Conservation (phyloP, 2,797 vertebrate genomes). For the Danio jaintianensis region DNA sequence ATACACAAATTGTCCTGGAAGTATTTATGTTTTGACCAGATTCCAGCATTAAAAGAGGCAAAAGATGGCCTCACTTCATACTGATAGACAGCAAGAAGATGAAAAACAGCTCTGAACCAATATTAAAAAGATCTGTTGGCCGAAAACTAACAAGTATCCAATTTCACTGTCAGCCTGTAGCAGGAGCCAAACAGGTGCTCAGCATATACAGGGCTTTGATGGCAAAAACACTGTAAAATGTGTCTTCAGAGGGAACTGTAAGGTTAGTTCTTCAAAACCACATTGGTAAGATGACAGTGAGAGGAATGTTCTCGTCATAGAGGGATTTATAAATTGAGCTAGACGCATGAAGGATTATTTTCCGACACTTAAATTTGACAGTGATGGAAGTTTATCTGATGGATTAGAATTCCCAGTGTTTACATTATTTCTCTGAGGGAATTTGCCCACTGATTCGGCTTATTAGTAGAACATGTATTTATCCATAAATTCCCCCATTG, state of each 20-base stretch:
- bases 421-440: not conserved
- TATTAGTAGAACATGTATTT: not conserved
- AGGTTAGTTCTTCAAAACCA: not conserved
- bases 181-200: constrained; percentile 13
- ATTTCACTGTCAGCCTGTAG: constrained; percentile 11
- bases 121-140: constrained; percentile 1
- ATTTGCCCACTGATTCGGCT: not conserved
- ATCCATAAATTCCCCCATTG: not conserved
- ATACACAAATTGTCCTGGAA: not conserved
- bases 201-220: constrained; percentile 1
- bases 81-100: not conserved
- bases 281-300: not conserved
- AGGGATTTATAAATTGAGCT: not conserved
- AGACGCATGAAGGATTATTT: not conserved
- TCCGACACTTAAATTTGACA: not conserved
- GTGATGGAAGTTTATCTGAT: not conserved
- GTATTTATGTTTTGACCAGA: not conserved
- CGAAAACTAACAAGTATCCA: constrained; percentile 1
- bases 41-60: not conserved
- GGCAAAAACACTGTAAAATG: not conserved
- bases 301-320: not conserved
- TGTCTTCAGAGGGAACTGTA: not conserved
- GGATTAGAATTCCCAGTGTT: not conserved
- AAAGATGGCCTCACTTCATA: not conserved
- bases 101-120: constrained; percentile 13